Evolutionary conservation across 2,797 vertebrate species (phyloP).

Genomic region (Sebastiscus tertius): DNA sequence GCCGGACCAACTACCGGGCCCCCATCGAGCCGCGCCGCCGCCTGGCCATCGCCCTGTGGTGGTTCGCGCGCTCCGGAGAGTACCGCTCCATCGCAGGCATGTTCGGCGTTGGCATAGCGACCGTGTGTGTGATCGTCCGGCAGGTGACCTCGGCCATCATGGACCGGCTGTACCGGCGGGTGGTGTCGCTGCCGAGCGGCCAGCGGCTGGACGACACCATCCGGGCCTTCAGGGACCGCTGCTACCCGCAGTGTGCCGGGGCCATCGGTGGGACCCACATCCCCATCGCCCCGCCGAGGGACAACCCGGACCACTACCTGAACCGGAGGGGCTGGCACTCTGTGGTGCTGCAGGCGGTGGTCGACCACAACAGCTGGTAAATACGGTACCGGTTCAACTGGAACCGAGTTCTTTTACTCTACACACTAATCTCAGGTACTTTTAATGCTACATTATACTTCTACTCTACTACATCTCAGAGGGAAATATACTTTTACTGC

Average conservation of each 20-base stretch:
- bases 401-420: not conserved
- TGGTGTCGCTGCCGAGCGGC: slow-evolving; percentile 41
- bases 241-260: slow-evolving; percentile 63
- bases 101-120: slow-evolving; percentile 52
- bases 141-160: slow-evolving; percentile 50
- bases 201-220: slow-evolving; percentile 40
- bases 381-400: not conserved
- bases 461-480: rapidly evolving
- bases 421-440: not conserved
- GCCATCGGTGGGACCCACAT: slow-evolving; percentile 54
- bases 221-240: slow-evolving; percentile 39
- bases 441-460: too few relatives aligned
- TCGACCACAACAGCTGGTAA: slow-evolving; percentile 47
- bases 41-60: slow-evolving; percentile 62
- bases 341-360: slow-evolving; percentile 59
- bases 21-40: slow-evolving; percentile 59
- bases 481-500: too few relatives aligned
- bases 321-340: slow-evolving; percentile 61
- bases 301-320: slow-evolving; percentile 51
- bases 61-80: slow-evolving; percentile 43
- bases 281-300: slow-evolving; percentile 37
- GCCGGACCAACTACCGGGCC: slow-evolving; percentile 34
- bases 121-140: slow-evolving; percentile 43
- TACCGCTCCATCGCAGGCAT: slow-evolving; percentile 50
- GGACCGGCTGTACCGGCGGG: slow-evolving; percentile 32